Evolutionary conservation across 2,888 invertebrate genomes (phyloP).

Genomic region (Erpobdella octoculata): DNA sequence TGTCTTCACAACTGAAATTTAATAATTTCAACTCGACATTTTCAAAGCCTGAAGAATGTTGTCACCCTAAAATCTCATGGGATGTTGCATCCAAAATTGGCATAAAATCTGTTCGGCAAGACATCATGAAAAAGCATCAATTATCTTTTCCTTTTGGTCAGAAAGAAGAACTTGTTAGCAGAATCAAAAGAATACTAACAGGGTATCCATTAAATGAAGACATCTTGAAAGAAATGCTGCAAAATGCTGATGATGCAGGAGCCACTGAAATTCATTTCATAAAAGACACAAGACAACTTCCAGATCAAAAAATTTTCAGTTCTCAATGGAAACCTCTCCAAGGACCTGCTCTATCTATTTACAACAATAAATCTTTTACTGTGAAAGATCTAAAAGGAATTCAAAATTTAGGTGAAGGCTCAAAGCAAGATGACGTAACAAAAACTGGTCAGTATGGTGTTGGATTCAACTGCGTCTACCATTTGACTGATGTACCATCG

Average conservation of each 20-base stretch:
- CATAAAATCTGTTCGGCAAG: constrained; percentile 31
- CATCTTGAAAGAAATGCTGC: constrained; percentile 45
- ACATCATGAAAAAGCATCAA: not conserved
- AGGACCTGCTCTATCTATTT: constrained; percentile 37
- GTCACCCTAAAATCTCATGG: constrained; percentile 33
- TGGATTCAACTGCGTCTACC: constrained; percentile 38
- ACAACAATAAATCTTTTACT: constrained; percentile 37
- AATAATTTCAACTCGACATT: constrained; percentile 38
- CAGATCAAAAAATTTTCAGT: constrained; percentile 35
- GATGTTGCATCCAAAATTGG: constrained; percentile 35
- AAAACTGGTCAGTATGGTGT: constrained; percentile 39
- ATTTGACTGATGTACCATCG: constrained; percentile 38
- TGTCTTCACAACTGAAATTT: constrained; percentile 37
- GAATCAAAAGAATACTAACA: constrained; percentile 30
- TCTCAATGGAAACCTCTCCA: constrained; percentile 34
- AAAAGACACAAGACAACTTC: constrained; percentile 39
- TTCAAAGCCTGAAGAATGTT: constrained; percentile 19
- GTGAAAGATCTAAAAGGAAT: constrained; percentile 35
- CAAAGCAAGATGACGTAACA: constrained; percentile 34
- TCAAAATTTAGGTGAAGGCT: constrained; percentile 37
- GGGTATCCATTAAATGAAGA: constrained; percentile 37
- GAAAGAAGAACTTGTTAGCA: constrained; percentile 29
- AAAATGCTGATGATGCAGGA: constrained; percentile 46
- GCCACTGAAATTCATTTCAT: constrained; percentile 44
- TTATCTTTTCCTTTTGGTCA: constrained; percentile 30